phyloP scores from a whole-genome alignment of 1,140 invertebrate species.

The Lepidurus apus region DNA sequence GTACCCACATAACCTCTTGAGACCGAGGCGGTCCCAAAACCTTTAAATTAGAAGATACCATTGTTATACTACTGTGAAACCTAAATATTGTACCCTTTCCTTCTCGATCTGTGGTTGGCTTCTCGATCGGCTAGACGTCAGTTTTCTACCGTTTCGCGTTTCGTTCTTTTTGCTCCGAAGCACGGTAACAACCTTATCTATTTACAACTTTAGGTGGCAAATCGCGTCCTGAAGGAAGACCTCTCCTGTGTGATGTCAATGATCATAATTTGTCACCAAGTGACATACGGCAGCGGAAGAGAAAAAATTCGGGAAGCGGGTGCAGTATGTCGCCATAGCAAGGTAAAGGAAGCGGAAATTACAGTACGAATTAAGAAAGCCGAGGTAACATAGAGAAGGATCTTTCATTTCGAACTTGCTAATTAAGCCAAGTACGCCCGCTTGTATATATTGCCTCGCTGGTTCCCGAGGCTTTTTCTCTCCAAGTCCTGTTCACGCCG shows the following conservation, averaged over 20 bases:
- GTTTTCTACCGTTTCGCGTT: too few relatives aligned
- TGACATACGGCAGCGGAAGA: neutral
- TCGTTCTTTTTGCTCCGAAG: too few relatives aligned
- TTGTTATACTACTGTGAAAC: too few relatives aligned
- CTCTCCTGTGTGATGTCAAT: neutral
- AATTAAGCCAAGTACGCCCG: conserved; percentile 12
- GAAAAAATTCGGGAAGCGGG: neutral
- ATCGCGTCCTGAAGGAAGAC: neutral
- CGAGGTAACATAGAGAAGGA: neutral
- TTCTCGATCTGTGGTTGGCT: too few relatives aligned
- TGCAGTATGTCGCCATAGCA: neutral
- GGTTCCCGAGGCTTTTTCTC: neutral
- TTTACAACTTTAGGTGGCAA: too few relatives aligned
- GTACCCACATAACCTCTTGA: too few relatives aligned
- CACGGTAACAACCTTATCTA: too few relatives aligned
- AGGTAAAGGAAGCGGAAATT: neutral
- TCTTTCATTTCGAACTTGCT: conserved; percentile 15
- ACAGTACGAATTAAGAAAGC: neutral
- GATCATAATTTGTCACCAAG: neutral
- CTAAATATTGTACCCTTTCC: too few relatives aligned
- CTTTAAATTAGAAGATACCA: too few relatives aligned
- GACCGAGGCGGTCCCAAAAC: too few relatives aligned
- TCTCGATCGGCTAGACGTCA: too few relatives aligned
- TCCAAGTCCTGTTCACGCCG: neutral
- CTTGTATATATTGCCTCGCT: neutral